Evolutionary conservation across 2,113 vertebrate species (phyloP).

Genomic region (Peromyscus californicus): DNA sequence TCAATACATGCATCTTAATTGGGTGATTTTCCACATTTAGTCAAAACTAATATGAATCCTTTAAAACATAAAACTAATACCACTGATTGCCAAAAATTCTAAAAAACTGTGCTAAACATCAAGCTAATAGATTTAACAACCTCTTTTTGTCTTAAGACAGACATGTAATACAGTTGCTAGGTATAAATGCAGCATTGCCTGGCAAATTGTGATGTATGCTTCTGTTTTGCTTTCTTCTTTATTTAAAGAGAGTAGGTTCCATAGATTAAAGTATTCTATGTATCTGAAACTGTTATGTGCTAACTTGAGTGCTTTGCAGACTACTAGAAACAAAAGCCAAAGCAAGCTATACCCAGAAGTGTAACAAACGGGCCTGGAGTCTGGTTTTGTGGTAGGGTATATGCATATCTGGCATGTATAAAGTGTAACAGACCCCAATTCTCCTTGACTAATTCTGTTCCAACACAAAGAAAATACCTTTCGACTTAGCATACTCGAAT

Average conservation of each 20-base stretch:
- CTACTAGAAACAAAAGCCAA: neutral
- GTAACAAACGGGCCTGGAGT: neutral
- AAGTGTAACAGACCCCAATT: neutral
- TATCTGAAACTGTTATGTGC: neutral
- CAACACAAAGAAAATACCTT: neutral
- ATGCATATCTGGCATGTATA: neutral
- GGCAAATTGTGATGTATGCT: conserved; percentile 74
- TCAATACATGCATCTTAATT: conserved; percentile 55
- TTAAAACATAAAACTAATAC: conserved; percentile 52
- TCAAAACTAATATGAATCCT: conserved; percentile 46
- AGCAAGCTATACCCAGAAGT: neutral
- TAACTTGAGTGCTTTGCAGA: neutral
- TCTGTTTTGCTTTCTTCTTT: conserved; percentile 74
- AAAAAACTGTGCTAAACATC: conserved; percentile 65
- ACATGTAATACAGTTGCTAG: conserved; percentile 74
- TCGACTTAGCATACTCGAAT: neutral
- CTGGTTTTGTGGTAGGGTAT: neutral
- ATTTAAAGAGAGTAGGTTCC: conserved; percentile 73
- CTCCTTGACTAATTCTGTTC: neutral
- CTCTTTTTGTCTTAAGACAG: conserved; percentile 75
- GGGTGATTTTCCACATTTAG: neutral
- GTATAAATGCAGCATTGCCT: conserved; percentile 68
- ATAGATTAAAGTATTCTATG: conserved; percentile 46
- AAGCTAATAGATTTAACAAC: conserved; percentile 71
- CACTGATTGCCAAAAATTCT: conserved; percentile 26